phyloP scores from a whole-genome alignment of 1,140 invertebrate genomes.

The Drosophila lacertosa region DNA sequence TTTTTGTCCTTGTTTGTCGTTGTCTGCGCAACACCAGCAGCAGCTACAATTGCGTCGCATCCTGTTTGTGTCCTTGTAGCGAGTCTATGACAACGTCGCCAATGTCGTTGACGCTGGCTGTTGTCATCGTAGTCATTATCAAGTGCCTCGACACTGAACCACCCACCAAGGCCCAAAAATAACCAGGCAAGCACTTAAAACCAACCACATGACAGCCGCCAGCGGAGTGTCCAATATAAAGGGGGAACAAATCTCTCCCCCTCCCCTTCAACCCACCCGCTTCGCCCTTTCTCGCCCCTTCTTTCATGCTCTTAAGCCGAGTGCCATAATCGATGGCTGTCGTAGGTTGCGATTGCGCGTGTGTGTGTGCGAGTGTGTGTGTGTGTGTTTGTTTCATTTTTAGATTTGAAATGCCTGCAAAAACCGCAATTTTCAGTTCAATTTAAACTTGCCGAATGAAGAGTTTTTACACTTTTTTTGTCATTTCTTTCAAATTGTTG shows the following conservation, averaged over 20 bases:
- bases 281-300: too few relatives aligned
- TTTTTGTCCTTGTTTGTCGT: constrained; percentile 17
- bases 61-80: constrained; percentile 18
- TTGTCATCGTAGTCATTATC: constrained; percentile 76
- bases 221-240: constrained; percentile 29
- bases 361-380: background rate
- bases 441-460: constrained; percentile 68
- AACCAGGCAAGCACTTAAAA: constrained; percentile 77
- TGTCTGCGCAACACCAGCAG: constrained; percentile 19
- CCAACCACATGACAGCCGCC: constrained; percentile 68
- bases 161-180: constrained; percentile 64
- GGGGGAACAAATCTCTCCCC: too few relatives aligned
- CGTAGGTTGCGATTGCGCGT: constrained; percentile 4
- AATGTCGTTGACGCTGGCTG: constrained; percentile 34
- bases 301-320: constrained; percentile 23
- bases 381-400: constrained; percentile 23
- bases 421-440: constrained; percentile 68
- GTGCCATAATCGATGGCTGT: constrained; percentile 58
- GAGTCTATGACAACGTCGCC: constrained; percentile 43
- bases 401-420: constrained; percentile 20
- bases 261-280: too few relatives aligned
- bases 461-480: constrained; percentile 34
- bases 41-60: constrained; percentile 24
- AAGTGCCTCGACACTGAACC: constrained; percentile 59
- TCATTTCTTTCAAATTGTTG: background rate